Conservation (phyloP, 2,888 invertebrate genomes). For the Branchipolynoe longqiensis region DNA sequence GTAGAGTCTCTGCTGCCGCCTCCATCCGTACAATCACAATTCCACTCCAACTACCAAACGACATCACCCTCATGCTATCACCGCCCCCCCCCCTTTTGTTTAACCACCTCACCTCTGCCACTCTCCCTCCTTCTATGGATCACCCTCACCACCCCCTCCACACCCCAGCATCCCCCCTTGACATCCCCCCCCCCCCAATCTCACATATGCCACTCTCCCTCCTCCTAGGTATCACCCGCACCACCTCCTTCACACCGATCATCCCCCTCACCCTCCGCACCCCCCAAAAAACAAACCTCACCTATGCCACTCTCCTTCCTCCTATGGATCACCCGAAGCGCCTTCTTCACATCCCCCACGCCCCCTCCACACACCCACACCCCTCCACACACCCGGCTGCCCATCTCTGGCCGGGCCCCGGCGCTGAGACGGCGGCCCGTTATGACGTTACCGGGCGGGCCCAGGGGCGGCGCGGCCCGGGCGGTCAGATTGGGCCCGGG, state of each 20-base stretch:
- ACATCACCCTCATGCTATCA: background rate
- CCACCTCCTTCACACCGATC: background rate
- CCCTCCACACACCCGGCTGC: background rate
- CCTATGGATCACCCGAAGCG: background rate
- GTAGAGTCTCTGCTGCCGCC: too few relatives aligned
- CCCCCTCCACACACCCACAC: background rate
- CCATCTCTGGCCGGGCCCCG: background rate
- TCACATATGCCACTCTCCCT: background rate
- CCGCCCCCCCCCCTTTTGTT: background rate
- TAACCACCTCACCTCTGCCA: background rate
- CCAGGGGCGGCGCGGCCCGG: background rate
- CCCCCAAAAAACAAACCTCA: background rate
- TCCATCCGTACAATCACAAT: too few relatives aligned
- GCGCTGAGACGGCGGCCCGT: background rate
- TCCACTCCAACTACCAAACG: too few relatives aligned
- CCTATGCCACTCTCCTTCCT: background rate
- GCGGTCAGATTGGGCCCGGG: background rate
- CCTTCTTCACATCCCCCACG: background rate
- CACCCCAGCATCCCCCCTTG: too few relatives aligned
- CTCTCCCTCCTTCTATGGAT: background rate
- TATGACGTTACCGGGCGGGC: background rate
- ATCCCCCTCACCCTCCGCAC: background rate
- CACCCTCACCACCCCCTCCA: background rate
- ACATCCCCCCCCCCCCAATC: background rate
- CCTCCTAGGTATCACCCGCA: background rate